A percentile compares a stretch with the other conserved stretches of the same genome.
Conservation (phyloP, 2,113 vertebrate species). For the Podocnemis expansa region DNA sequence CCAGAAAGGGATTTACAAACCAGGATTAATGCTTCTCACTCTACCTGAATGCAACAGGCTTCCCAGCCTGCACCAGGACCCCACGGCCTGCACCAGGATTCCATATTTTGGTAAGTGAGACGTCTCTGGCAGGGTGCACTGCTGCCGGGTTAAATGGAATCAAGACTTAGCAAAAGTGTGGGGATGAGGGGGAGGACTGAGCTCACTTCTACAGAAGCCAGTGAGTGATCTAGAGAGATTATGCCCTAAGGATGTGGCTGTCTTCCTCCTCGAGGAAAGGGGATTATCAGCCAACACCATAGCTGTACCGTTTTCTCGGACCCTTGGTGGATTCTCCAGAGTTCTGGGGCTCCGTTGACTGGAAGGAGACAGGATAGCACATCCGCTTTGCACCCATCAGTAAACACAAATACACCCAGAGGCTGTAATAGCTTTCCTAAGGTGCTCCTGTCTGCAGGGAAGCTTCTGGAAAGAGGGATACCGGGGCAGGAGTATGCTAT, state of each 20-base stretch:
- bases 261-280: neutral
- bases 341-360: too few relatives aligned
- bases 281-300: neutral
- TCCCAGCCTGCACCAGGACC: conserved; percentile 85
- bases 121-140: neutral
- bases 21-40: conserved; percentile 73
- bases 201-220: too few relatives aligned
- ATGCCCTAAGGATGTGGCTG: neutral
- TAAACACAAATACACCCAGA: neutral
- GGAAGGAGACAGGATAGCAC: neutral
- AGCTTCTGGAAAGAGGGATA: neutral
- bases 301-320: neutral
- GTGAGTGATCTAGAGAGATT: too few relatives aligned
- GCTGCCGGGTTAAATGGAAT: accelerated
- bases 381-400: neutral
- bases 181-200: accelerated
- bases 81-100: conserved; percentile 83
- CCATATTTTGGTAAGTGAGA: conserved; percentile 87
- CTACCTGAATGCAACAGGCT: conserved; percentile 87
- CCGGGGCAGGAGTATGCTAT: neutral
- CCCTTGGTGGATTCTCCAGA: neutral
- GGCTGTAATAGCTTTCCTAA: neutral
- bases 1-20: conserved; percentile 77
- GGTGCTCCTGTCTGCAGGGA: too few relatives aligned
- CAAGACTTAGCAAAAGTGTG: neutral